Conservation (phyloP, 1,140 invertebrate genomes). For the Euura lappo region DNA sequence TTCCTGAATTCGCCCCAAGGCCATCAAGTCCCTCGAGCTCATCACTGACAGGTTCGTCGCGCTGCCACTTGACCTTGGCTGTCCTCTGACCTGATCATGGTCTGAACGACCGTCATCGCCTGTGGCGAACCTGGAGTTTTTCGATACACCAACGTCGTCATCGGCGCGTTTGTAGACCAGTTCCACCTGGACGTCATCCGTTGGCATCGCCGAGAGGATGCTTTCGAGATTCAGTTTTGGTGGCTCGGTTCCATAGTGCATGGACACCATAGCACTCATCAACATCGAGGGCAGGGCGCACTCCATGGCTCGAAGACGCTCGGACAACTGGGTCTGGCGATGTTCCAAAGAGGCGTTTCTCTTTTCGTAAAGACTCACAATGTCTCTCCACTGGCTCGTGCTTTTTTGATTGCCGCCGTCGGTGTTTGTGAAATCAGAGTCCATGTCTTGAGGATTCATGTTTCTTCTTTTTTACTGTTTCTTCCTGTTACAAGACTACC, state of each 20-base stretch:
- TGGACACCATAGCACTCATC: conserved; percentile 31
- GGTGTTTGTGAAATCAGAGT: neutral
- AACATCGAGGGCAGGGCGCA: conserved; percentile 41
- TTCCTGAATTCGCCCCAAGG: neutral
- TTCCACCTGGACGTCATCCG: neutral
- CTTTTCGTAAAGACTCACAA: conserved; percentile 40
- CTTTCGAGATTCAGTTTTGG: neutral
- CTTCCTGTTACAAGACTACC: neutral
- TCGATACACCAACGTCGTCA: neutral
- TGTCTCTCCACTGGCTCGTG: conserved; percentile 38
- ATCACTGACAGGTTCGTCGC: neutral
- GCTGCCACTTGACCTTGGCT: neutral
- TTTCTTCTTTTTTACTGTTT: neutral
- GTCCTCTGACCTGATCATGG: neutral
- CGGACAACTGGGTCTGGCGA: conserved; percentile 34
- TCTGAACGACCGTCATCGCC: neutral
- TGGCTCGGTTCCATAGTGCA: conserved; percentile 3
- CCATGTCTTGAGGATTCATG: neutral
- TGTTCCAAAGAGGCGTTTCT: conserved; percentile 39
- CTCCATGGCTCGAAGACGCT: conserved; percentile 44
- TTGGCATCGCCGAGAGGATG: neutral
- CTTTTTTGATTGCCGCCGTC: neutral
- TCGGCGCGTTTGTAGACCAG: neutral
- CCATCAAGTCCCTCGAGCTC: neutral
- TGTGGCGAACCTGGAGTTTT: neutral